Evolutionary conservation across 2,888 invertebrate genomes (phyloP).

Genomic region (Schizotus pectinicornis): DNA sequence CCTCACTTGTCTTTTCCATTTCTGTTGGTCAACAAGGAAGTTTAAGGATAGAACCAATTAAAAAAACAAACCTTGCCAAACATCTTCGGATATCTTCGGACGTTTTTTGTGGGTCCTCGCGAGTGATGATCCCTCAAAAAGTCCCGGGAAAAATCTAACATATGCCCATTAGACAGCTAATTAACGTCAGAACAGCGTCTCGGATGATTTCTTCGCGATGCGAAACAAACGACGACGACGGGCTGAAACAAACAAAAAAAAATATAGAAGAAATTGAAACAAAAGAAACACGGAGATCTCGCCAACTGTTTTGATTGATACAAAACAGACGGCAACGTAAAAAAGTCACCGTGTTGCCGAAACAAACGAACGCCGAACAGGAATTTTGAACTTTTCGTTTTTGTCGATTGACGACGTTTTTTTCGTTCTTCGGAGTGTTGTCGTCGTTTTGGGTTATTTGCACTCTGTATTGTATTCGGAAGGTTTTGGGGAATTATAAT

Average conservation of each 20-base stretch:
- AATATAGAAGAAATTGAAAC: conserved; percentile 43
- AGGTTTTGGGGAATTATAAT: conserved; percentile 10
- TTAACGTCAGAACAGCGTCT: conserved; percentile 55
- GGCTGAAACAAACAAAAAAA: conserved; percentile 48
- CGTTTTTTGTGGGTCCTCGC: conserved; percentile 12
- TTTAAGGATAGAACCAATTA: not conserved
- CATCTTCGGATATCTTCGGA: not conserved
- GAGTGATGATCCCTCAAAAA: conserved; percentile 15
- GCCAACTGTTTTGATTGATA: conserved; percentile 55
- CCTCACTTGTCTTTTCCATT: not conserved
- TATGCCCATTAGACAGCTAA: conserved; percentile 55
- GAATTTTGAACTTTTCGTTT: conserved; percentile 48
- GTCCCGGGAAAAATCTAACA: conserved; percentile 49
- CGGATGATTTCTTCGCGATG: conserved; percentile 53
- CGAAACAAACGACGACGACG: conserved; percentile 45
- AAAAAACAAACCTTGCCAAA: not conserved
- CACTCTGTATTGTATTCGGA: conserved; percentile 49
- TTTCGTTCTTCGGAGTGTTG: no score
- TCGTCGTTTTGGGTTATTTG: conserved; percentile 41
- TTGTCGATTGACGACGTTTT: not conserved
- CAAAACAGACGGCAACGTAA: conserved; percentile 55
- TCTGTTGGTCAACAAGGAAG: not conserved
- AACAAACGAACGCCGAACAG: conserved; percentile 53
- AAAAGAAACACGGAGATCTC: conserved; percentile 39
- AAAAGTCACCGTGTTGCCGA: conserved; percentile 51